Conservation (phyloP, 2,113 vertebrate species). For the Aepyceros melampus region DNA sequence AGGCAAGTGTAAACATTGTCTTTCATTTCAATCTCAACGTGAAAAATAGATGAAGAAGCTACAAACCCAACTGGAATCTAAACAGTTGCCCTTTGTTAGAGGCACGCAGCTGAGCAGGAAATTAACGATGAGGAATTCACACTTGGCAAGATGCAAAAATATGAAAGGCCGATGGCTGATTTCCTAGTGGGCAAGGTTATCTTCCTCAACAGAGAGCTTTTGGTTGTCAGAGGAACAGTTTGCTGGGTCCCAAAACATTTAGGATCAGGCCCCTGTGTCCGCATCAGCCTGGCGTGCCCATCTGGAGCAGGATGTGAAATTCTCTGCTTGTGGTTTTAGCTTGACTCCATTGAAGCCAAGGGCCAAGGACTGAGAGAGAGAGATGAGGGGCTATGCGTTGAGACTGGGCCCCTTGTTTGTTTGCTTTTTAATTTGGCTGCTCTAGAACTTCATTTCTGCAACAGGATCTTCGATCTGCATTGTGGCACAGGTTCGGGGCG, state of each 20-base stretch:
- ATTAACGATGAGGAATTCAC: constrained; percentile 14
- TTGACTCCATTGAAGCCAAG: background rate
- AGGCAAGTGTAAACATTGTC: background rate
- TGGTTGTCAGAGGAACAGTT: background rate
- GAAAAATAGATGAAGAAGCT: constrained; percentile 15
- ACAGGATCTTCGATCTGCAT: background rate
- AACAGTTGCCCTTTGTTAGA: background rate
- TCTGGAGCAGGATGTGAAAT: background rate
- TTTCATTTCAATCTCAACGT: background rate
- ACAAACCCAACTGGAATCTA: background rate
- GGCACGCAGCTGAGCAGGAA: background rate
- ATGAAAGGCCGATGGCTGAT: background rate
- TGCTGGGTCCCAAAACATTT: background rate
- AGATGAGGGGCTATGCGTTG: background rate
- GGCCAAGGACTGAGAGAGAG: background rate
- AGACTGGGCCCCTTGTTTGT: background rate
- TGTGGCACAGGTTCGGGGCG: background rate
- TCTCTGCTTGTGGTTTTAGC: background rate
- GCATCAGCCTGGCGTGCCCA: background rate
- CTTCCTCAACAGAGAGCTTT: background rate
- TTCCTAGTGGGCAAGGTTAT: background rate
- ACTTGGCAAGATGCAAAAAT: background rate
- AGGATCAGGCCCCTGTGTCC: background rate
- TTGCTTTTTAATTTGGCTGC: background rate
- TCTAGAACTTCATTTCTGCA: background rate